Percentiles rank a stretch among this genome's conserved stretches.
These are phyloP conservation scores for Machaerirhynchus nigripectus DNA, from an alignment of 2,113 vertebrate species.

Conservation along the genomic window DNA sequence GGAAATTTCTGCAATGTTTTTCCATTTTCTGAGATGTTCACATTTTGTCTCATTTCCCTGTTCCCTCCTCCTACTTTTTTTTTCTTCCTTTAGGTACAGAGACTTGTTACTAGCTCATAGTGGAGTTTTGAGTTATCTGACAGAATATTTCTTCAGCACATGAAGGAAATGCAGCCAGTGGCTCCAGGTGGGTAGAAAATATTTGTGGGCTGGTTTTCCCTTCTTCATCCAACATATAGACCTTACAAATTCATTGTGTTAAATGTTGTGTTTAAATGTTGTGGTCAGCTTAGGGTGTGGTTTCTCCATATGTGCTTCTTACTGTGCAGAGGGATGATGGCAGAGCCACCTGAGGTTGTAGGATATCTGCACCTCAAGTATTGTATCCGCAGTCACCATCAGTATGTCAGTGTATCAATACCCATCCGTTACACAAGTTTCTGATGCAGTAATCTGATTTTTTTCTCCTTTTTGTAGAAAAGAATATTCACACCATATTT, in stretches of 20 bases:
- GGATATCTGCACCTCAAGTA: not conserved
- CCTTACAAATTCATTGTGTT: not conserved
- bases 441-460: not conserved
- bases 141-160: not conserved
- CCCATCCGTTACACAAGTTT: not conserved
- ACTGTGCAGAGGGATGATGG: not conserved
- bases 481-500: not conserved
- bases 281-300: not conserved
- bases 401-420: not conserved
- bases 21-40: not conserved
- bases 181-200: not conserved
- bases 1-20: not conserved
- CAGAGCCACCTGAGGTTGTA: not conserved
- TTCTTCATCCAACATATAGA: not conserved
- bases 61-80: not conserved
- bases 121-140: not conserved
- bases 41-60: not conserved
- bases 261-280: not conserved
- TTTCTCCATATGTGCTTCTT: not conserved
- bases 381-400: no score
- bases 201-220: not conserved
- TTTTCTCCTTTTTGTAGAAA: not conserved
- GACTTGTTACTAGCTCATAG: not conserved
- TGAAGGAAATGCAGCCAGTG: not conserved
- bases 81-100: not conserved